Base-by-base conservation (phyloP, 2,888 invertebrate species). In the Chrysotoxum bicinctum region DNA sequence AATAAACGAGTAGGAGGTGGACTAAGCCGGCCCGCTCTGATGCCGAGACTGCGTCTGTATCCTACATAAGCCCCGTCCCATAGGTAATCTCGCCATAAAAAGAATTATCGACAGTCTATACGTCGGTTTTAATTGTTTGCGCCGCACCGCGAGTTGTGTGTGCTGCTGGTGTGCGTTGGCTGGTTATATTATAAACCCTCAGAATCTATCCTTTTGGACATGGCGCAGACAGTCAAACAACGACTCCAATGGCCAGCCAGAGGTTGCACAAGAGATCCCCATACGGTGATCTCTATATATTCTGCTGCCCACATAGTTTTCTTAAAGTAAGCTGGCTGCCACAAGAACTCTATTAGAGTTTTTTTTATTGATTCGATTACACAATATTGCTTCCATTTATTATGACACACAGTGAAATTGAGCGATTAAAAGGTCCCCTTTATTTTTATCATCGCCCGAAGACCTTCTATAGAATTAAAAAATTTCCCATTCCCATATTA, bases 101-200 rank as follows among this genome's bases (percentile, higher is more conserved):
- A 72, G 70, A 40, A 43, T 70, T 72, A 84, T 75, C 74, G 76
- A 70, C 78, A 43, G 74, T 70, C 69, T 43, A 75, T 32, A 12
- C 79, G 54, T 73, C 68, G 75, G 19, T 52, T 72, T 76, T 80
- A 84, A 80, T 80, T 80, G 84, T 84, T 84, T 80, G 23, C 30
- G n/a, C n/a, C n/a, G n/a, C n/a, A n/a, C n/a, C n/a, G 35, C 75
- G 40, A 58, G 48, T 79, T 72, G 50, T 50, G 50, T 60, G n/a
- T 45, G 23, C 45, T 52, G 66, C 14, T 52, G 66, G 37, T 69
- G 74, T 52, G 68, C 37, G 52, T 69, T 56, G 54, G 54, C 12
- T 32, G 40, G 32, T 30, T 35, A 35, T 37, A 35, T 7, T 23
- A 19, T 23, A 40, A 54, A 66, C 70, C 58, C 74, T 62, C 73